Conservation (phyloP, 2,113 vertebrate species). For the Grammomys dolichurus region DNA sequence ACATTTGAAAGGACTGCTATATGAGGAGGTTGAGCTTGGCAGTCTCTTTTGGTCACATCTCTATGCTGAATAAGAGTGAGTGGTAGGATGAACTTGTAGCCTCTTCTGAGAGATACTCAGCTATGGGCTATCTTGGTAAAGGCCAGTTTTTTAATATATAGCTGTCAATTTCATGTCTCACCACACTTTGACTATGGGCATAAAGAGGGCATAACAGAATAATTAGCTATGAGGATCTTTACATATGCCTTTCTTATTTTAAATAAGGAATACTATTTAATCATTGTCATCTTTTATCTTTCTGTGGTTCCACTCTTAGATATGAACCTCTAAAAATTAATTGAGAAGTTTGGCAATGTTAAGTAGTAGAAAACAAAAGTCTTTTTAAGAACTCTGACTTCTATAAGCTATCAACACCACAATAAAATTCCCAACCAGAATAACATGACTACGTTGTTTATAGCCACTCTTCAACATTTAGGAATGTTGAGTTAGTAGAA, state of each 20-base stretch:
- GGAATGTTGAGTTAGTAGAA: background rate
- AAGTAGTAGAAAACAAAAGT: conserved; percentile 20
- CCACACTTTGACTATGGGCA: background rate
- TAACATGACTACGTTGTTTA: background rate
- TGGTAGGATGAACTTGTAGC: background rate
- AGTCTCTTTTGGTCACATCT: conserved; percentile 8
- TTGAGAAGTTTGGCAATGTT: background rate
- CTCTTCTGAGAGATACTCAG: background rate
- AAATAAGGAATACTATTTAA: background rate
- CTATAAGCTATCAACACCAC: background rate
- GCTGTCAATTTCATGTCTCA: background rate
- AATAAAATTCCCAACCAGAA: conserved; percentile 6
- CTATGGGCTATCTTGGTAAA: background rate
- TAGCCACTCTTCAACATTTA: background rate
- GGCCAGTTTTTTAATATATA: background rate
- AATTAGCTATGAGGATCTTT: background rate
- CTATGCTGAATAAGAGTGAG: background rate
- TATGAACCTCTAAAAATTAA: conserved; percentile 46
- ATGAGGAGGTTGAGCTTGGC: background rate
- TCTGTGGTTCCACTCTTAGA: conserved; percentile 37
- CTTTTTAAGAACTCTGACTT: conserved; percentile 27
- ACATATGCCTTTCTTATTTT: background rate
- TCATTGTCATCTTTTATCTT: background rate
- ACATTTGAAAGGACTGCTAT: conserved; percentile 14
- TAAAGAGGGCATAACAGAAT: background rate